Evolutionary conservation across 2,888 invertebrate genomes (phyloP).

Genomic region (Alitta virens): DNA sequence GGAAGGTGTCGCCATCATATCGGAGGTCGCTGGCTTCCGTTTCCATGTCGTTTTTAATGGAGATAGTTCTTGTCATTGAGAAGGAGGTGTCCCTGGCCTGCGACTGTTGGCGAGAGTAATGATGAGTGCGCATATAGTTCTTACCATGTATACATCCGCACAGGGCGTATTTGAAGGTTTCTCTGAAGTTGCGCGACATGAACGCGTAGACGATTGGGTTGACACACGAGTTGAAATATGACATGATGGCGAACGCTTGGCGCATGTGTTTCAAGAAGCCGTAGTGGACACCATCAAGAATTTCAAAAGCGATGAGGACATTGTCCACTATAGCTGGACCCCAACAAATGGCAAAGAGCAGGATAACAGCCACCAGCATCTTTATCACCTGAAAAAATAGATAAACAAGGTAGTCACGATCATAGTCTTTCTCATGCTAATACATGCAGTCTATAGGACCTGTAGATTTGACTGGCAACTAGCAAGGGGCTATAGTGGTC

Average conservation of each 20-base stretch:
- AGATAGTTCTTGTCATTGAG: background rate
- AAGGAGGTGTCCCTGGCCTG: background rate
- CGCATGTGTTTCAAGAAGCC: constrained; percentile 65
- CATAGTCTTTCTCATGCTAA: too few relatives aligned
- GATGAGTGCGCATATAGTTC: too few relatives aligned
- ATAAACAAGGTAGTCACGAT: background rate
- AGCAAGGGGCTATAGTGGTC: too few relatives aligned
- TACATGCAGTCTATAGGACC: too few relatives aligned
- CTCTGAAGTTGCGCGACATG: constrained; percentile 71
- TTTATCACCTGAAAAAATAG: constrained; percentile 66
- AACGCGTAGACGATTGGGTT: constrained; percentile 75
- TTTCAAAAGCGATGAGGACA: constrained; percentile 65
- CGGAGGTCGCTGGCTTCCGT: background rate
- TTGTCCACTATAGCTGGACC: constrained; percentile 68
- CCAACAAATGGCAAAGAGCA: constrained; percentile 71
- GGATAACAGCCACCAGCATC: constrained; percentile 71
- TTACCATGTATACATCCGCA: constrained; percentile 26
- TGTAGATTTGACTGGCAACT: too few relatives aligned
- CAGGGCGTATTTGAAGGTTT: constrained; percentile 49
- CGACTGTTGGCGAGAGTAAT: too few relatives aligned
- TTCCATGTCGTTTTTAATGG: background rate
- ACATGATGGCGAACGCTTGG: constrained; percentile 66
- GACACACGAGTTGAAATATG: constrained; percentile 72
- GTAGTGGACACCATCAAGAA: constrained; percentile 60
- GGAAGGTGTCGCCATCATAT: too few relatives aligned